Evolutionary conservation across 2,888 invertebrate species (phyloP).

Genomic region (Gisinianus flammeolus): DNA sequence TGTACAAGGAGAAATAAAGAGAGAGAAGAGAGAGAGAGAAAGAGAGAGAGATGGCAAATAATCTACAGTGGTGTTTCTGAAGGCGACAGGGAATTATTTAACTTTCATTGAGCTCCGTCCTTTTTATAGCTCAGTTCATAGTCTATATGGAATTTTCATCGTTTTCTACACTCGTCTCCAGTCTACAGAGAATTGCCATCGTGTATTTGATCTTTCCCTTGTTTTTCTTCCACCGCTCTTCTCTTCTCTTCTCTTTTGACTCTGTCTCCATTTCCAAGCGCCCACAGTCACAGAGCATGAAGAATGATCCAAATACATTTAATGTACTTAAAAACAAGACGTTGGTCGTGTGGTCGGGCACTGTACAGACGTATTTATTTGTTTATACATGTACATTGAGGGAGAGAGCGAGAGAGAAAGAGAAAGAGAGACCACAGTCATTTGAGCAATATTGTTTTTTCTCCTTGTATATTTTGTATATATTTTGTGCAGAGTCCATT

Average conservation of each 20-base stretch:
- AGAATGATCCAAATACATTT: too few species aligned
- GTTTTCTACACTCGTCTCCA: neutral
- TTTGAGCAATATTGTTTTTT: conserved; percentile 3
- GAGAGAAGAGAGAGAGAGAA: neutral
- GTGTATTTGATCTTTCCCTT: neutral
- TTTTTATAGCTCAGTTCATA: neutral
- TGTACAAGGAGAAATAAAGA: neutral
- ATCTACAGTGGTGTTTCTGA: neutral
- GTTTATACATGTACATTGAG: too few species aligned
- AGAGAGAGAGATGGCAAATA: neutral
- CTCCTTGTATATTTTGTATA: too few species aligned
- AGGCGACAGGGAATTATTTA: conserved; percentile 8
- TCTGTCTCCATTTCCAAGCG: too few species aligned
- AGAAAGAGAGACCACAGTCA: neutral
- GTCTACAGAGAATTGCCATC: neutral
- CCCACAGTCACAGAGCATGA: too few species aligned
- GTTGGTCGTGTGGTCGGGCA: too few species aligned
- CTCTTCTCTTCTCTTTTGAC: neutral
- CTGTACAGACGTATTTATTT: too few species aligned
- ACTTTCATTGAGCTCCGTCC: conserved; percentile 5
- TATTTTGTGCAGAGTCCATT: too few species aligned
- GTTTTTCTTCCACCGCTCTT: neutral
- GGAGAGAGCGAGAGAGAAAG: neutral
- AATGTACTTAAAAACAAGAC: too few species aligned
- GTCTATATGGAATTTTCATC: too few species aligned